Conservation (phyloP, 2,888 invertebrate species). For the Poecilus cupreus region DNA sequence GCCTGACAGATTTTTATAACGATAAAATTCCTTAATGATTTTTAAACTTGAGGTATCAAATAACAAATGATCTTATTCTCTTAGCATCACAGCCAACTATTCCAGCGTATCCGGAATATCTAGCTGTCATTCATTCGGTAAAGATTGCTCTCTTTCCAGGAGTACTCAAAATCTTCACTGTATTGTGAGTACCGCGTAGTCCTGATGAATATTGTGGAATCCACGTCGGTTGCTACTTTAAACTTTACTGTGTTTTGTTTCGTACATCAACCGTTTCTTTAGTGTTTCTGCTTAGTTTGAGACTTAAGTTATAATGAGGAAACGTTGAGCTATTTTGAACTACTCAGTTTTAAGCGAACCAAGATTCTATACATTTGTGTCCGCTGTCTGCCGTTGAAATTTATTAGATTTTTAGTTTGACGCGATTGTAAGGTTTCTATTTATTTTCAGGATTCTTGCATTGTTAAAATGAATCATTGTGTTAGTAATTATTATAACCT, state of each 20-base stretch:
- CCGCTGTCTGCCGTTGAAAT: not conserved
- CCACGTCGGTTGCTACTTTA: not conserved
- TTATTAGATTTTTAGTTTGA: not conserved
- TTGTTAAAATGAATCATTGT: no score
- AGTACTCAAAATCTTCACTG: not conserved
- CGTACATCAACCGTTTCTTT: slow-evolving; percentile 44
- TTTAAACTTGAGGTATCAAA: no score
- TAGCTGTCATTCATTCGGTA: no score
- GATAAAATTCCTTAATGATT: no score
- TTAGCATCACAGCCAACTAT: no score
- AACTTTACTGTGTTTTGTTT: slow-evolving; percentile 26
- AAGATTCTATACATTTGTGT: not conserved
- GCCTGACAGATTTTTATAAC: not conserved
- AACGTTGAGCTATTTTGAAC: not conserved
- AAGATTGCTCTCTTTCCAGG: not conserved
- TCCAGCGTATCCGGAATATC: no score
- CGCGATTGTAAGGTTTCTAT: not conserved
- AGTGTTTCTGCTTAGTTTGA: slow-evolving; percentile 47
- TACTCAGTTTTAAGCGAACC: not conserved
- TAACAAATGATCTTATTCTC: no score
- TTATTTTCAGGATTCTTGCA: no score
- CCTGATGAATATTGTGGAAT: not conserved
- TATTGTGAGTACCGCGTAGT: not conserved
- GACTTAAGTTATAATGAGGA: slow-evolving; percentile 46
- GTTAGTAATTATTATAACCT: no score